Base-by-base conservation (phyloP, 2,797 vertebrate genomes). In the Oryzias sinensis region DNA sequence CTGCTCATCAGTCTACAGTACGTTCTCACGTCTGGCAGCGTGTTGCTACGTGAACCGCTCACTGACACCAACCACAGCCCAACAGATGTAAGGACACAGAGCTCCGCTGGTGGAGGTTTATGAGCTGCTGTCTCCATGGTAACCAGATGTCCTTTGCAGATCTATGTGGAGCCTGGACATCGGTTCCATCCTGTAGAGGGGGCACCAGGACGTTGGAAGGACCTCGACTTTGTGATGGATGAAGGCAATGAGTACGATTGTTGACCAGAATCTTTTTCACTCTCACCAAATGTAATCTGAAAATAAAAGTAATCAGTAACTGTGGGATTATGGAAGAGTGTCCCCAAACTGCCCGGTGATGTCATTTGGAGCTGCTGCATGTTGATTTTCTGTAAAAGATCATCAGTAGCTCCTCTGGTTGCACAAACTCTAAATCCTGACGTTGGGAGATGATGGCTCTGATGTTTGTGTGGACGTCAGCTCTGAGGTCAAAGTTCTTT, bases 1-100 rank as follows among this genome's bases (percentile, higher is more conserved):
- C 87, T 98, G 64, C 82, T 92, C 29, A 85, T 98, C 78, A 96
- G 94, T 71, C 91, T 98, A 56, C 94, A 98, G 84, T 94, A 97
- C 68, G 84, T 97, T 24, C 84, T 94, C 60, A 87, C 78, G 0
- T 63, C 86, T 0, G 94, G 96, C 22, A 92, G 91, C 60, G 80
- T 97, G 74, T 77, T 92, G 61, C 89, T 98, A 29, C 84, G 56
- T 43, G 96, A 99, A 70, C 88, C 87, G 1, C 91, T 98, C 0
- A 90, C 93, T 8, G 93, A 96, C 65, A 82, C 77, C 74, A 94
- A 93, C 81, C 88, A 92, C 77, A 88, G 77, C 68, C 84, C 93
- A 72, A 96, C 95, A 0, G 84, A 86, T 37, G 96, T 97, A 76
- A 92, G 92, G 16, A 55, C 24, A 47, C 0, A 5, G 8, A 14